Evolutionary conservation across 2,888 invertebrate genomes (phyloP), one percentile per base, ranked within the genome.

Genomic region (Nasonia oneida): DNA sequence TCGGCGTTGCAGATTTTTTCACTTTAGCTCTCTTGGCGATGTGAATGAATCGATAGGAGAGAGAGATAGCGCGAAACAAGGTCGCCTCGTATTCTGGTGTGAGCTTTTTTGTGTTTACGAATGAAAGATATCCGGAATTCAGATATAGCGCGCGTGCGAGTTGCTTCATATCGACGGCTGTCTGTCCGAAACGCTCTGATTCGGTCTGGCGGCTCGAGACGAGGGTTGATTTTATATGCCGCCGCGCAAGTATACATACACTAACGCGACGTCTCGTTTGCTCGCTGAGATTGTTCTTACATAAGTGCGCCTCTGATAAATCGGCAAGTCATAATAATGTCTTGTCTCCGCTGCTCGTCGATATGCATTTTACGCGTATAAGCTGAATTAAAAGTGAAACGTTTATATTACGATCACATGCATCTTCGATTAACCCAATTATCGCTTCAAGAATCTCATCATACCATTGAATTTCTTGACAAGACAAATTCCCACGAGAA

Each of bases 1-100:
- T 67, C 67, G 14, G 0, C 3, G 14, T 12, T 29, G 2, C 67
- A 15, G 57, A 67, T 67, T 67, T 29, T 15, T 29, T 12, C 29
- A 23, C 29, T 67, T 33, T 33, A 15, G 3, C 23, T 64, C 5
- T 61, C 10, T n/a, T 8, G n/a, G 64, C 2, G 10, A 64, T 64
- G 23, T 23, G n/a, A n/a, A 42, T 73, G 39, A n/a, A 73, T 73
- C 39, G 73, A 73, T 39, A 71, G 8, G 37, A 53, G 70, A 29
- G n/a, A 39, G 53, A 39, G 6, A 37, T 73, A 73, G 39, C 42
- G n/a, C 39, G 12, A n/a, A 10, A n/a, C n/a, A n/a, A 42, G 42
- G 73, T 39, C 39, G 73, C 18, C 15, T 37, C 15, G 37, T 33
- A 37, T 33, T 18, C 37, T 33, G 39, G 15, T 33, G 47, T 12